These are phyloP conservation scores for Pyrocephalus nanus DNA, from an alignment of 2,797 vertebrate genomes.

Conservation along the genomic window DNA sequence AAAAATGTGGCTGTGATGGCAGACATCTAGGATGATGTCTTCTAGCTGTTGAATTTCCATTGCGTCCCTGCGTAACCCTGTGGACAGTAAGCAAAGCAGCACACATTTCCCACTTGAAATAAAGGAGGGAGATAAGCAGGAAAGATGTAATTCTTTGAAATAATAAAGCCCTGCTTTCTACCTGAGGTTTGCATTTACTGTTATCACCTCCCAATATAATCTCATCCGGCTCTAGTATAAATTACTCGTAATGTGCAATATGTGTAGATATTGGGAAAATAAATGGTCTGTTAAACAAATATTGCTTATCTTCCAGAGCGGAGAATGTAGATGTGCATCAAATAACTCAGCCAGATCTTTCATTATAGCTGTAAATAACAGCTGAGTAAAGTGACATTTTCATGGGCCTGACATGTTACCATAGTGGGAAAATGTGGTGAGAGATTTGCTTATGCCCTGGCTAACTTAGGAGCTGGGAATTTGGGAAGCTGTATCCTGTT, in stretches of 20 bases:
- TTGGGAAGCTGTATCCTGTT: slow-evolving; percentile 35
- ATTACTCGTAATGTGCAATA: slow-evolving; percentile 43
- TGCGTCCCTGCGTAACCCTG: background rate
- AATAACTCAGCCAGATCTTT: slow-evolving; percentile 58
- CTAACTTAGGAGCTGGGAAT: slow-evolving; percentile 27
- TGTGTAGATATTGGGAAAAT: slow-evolving; percentile 30
- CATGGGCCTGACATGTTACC: slow-evolving; percentile 46
- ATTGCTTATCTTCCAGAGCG: slow-evolving; percentile 24
- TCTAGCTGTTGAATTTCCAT: background rate
- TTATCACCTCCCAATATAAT: slow-evolving; percentile 63
- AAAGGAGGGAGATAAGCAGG: slow-evolving; percentile 7
- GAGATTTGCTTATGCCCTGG: slow-evolving; percentile 36
- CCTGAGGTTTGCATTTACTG: slow-evolving; percentile 45
- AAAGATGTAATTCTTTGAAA: slow-evolving; percentile 42
- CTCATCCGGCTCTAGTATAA: slow-evolving; percentile 39
- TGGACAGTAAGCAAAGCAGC: background rate
- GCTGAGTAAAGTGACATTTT: slow-evolving; percentile 63
- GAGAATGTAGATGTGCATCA: slow-evolving; percentile 36
- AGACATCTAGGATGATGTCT: background rate
- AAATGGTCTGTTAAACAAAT: slow-evolving; percentile 64
- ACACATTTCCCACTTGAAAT: background rate
- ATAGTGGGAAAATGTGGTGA: slow-evolving; percentile 51
- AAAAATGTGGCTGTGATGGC: background rate
- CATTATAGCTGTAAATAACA: slow-evolving; percentile 64
- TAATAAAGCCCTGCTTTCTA: slow-evolving; percentile 46